Conservation (phyloP, 2,888 invertebrate species). For the Augochlorella aurata region DNA sequence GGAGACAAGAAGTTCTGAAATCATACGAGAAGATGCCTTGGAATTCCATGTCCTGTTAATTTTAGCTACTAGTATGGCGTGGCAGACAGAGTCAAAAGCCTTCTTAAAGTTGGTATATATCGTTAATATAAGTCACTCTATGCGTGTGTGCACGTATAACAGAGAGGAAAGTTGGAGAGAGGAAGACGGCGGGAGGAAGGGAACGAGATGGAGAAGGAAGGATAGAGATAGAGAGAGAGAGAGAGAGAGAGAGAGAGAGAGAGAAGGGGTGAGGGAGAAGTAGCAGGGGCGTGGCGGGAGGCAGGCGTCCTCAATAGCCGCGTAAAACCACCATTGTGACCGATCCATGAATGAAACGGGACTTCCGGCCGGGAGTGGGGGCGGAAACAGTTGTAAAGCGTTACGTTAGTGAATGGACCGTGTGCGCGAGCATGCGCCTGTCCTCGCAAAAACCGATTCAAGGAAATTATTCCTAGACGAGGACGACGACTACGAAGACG, state of each 20-base stretch:
- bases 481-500: conserved; percentile 19
- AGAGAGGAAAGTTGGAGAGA: background rate
- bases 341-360: conserved; percentile 81
- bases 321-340: conserved; percentile 81
- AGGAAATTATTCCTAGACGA: conserved; percentile 65
- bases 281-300: conserved; percentile 68
- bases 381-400: conserved; percentile 80
- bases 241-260: conserved; percentile 42
- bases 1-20: too few species aligned
- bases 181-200: background rate
- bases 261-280: conserved; percentile 38
- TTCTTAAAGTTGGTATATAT: too few species aligned
- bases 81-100: too few species aligned
- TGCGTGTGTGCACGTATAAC: conserved; percentile 1
- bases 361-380: conserved; percentile 80
- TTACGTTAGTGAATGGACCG: conserved; percentile 77
- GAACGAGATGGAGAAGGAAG: conserved; percentile 10
- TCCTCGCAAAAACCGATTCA: conserved; percentile 72
- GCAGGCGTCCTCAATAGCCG: conserved; percentile 78
- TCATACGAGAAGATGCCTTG: too few species aligned
- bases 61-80: too few species aligned
- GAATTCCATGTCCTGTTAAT: too few species aligned
- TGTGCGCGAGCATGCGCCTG: conserved; percentile 68
- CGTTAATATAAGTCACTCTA: background rate
- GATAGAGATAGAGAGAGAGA: conserved; percentile 12